These are phyloP conservation scores for Ctenopoma kingsleyae DNA, from an alignment of 2,797 vertebrate species.

Conservation along the genomic window DNA sequence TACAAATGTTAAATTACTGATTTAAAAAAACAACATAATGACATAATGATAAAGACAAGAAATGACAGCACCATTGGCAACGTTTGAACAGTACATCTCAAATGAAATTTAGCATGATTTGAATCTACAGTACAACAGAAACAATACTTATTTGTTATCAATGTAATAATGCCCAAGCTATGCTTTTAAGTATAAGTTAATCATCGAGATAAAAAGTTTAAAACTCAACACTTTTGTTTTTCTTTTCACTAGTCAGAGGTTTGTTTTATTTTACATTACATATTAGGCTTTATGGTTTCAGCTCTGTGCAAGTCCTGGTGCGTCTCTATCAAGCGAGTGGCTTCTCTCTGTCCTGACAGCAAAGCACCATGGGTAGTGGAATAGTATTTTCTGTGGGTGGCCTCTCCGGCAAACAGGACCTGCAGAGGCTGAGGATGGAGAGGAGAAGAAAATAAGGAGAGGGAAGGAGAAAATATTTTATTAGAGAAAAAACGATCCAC, in stretches of 20 bases:
- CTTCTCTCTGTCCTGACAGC: conserved; percentile 98
- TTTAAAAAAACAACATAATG: conserved; percentile 59
- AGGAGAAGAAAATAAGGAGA: neutral
- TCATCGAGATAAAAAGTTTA: conserved; percentile 72
- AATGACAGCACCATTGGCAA: conserved; percentile 85
- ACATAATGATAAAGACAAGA: conserved; percentile 79
- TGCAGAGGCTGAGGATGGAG: conserved; percentile 89
- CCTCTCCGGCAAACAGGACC: conserved; percentile 98
- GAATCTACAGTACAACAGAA: conserved; percentile 85
- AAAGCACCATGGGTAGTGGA: conserved; percentile 99
- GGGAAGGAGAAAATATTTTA: conserved; percentile 2
- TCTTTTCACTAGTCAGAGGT: conserved; percentile 87
- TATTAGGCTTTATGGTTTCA: conserved; percentile 86
- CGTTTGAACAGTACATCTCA: conserved; percentile 84
- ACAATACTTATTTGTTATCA: conserved; percentile 75
- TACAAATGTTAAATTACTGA: conserved; percentile 82
- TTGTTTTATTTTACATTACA: conserved; percentile 70
- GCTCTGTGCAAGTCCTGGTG: conserved; percentile 93
- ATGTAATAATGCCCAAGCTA: conserved; percentile 82
- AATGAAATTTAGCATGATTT: conserved; percentile 85
- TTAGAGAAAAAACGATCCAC: conserved; percentile 23
- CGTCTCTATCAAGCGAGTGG: conserved; percentile 93
- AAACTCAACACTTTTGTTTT: conserved; percentile 76
- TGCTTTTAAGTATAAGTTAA: conserved; percentile 72
- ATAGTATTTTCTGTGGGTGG: conserved; percentile 99